Base-by-base conservation (phyloP, 2,888 invertebrate species). In the Pseudoips prasinana region DNA sequence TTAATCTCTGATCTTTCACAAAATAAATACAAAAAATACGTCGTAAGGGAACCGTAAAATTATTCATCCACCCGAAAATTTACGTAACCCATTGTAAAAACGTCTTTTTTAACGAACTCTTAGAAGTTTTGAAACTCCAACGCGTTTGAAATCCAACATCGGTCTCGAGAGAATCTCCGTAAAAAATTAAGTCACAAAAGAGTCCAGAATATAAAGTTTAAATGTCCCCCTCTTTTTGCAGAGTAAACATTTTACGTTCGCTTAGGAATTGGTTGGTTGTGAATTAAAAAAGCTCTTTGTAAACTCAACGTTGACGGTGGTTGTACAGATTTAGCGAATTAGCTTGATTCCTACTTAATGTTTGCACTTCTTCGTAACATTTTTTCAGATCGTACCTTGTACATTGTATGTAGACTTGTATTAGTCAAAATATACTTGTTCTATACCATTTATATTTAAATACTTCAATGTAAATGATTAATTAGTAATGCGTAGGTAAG, bases 21-120 rank as follows among this genome's bases (percentile, higher is more conserved):
- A 40, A 60, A 51, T 51, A 64, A 59, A 67, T 50, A 58, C 54
- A 64, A 49, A 42, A n/a, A 46, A 49, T 48, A 48, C 56, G 56
- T 43, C 55, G 49, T 57, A 52, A 63, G 63, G 66, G 61, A 62
- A 43, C 65, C 65, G 74, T 85, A 80, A 85, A 82, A 86, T 86
- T 86, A 85, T 85, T 71, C 82, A 80, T 64, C 66, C 38, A 38
- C 32, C 28, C 40, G 42, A 65, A 71, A 67, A 70, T 69, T 69
- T 69, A 67, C 73, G 69, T 76, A 85, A 86, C 83, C 85, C 85
- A 86, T 86, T 87, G 87, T 85, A 78, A 82, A 71, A 80, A 75
- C 74, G 82, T 76, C 76, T 46, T 81, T 82, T 84, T 76, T 82
- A 80, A 80, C 80, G 74, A 84, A 82, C 73, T 80, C 70, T 63